Evolutionary conservation across 2,888 invertebrate genomes (phyloP).

Genomic region (Seladonia tumulorum): DNA sequence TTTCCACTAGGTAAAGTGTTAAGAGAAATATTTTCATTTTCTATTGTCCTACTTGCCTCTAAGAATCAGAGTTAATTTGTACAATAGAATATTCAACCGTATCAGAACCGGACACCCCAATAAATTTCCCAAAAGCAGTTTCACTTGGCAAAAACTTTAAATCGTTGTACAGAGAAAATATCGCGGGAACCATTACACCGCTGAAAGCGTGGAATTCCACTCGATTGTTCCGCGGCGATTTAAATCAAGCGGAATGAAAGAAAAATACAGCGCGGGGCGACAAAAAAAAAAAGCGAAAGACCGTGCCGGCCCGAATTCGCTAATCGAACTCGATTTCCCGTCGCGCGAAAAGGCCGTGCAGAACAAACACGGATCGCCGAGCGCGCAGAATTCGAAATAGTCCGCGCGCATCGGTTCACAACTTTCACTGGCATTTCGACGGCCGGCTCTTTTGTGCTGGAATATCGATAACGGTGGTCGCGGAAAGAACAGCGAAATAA

Average conservation of each 20-base stretch:
- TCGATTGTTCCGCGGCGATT: background rate
- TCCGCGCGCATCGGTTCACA: background rate
- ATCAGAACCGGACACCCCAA: too few relatives aligned
- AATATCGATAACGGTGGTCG: background rate
- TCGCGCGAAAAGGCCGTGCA: background rate
- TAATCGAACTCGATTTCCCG: background rate
- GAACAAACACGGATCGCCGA: background rate
- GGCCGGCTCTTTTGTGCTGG: background rate
- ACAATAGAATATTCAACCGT: too few relatives aligned
- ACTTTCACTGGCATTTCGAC: background rate
- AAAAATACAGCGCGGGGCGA: background rate
- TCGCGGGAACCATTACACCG: background rate
- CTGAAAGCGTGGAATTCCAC: background rate
- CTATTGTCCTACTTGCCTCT: background rate
- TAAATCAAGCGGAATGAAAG: background rate
- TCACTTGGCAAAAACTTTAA: background rate
- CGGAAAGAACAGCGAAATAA: background rate
- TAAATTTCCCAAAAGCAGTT: background rate
- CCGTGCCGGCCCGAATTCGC: background rate
- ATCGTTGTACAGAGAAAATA: background rate
- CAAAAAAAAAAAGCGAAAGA: background rate
- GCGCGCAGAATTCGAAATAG: background rate
- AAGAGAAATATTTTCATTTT: background rate
- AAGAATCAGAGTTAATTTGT: too few relatives aligned
- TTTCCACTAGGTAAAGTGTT: too few relatives aligned